Evolutionary conservation across 2,113 vertebrate genomes (phyloP).

Genomic region (Origma solitaria): DNA sequence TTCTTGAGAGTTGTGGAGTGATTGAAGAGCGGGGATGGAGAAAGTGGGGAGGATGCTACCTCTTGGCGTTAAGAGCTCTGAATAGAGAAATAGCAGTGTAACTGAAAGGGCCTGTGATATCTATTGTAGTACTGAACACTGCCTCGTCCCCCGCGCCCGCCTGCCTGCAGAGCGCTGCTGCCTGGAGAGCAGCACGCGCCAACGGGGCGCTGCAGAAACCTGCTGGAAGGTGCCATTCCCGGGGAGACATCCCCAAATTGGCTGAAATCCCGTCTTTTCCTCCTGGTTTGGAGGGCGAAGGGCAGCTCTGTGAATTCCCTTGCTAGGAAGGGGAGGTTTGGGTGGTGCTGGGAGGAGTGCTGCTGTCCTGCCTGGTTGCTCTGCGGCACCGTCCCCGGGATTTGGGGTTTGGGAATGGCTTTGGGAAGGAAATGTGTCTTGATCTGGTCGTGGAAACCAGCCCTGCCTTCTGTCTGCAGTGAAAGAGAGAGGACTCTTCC

Average conservation of each 20-base stretch:
- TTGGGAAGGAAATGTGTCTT: not conserved
- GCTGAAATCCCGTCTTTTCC: not conserved
- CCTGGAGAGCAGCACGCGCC: not conserved
- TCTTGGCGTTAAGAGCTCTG: constrained; percentile 16
- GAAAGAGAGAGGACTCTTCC: not conserved
- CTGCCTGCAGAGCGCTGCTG: not conserved
- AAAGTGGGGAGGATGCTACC: constrained; percentile 9
- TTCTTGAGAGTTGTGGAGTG: not conserved
- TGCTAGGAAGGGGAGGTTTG: not conserved
- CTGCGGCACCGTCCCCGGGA: accelerated
- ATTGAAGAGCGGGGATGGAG: not conserved
- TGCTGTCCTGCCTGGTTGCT: not conserved
- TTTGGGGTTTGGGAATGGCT: not conserved
- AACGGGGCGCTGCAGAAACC: not conserved
- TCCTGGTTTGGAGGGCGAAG: not conserved
- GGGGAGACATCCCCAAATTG: not conserved
- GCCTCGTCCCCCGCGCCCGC: not conserved
- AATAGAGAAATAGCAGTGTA: constrained; percentile 16
- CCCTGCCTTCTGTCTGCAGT: not conserved
- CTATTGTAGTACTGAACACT: not conserved
- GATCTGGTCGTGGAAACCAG: not conserved
- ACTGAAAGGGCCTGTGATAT: not conserved
- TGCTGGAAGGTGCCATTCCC: not conserved
- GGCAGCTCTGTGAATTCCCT: not conserved
- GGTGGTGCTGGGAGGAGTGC: accelerated